Evolutionary conservation across 2,113 vertebrate species (phyloP).

Genomic region (Cichladusa arquata): DNA sequence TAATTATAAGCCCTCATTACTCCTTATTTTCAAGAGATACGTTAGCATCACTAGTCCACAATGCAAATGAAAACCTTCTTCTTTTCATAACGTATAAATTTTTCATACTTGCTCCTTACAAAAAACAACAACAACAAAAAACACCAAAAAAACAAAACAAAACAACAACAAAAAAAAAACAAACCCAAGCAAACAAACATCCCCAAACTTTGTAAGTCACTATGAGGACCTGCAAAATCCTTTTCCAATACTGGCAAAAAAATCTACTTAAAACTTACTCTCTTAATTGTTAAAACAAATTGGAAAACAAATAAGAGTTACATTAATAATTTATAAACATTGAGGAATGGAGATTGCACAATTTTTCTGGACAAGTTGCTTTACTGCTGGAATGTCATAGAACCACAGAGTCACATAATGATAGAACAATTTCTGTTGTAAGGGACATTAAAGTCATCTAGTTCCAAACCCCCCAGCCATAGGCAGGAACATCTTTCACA

Average conservation of each 20-base stretch:
- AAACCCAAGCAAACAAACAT: not conserved
- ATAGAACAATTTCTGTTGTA: not conserved
- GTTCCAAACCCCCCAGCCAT: not conserved
- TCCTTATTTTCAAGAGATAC: not conserved
- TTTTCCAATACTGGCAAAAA: not conserved
- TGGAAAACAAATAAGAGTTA: not conserved
- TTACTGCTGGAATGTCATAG: not conserved
- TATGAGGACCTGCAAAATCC: not conserved
- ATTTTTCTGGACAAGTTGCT: not conserved
- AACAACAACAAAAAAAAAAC: not conserved
- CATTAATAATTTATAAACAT: not conserved
- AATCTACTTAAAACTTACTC: not conserved
- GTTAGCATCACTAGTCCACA: not conserved
- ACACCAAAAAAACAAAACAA: not conserved
- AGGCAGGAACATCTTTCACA: accelerated
- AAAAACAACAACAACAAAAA: not conserved
- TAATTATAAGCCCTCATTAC: not conserved
- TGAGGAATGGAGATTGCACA: not conserved
- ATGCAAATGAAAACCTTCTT: not conserved
- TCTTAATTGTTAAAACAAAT: not conserved
- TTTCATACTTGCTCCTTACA: not conserved
- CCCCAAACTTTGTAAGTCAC: not conserved
- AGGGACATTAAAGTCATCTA: not conserved
- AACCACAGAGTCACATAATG: not conserved
- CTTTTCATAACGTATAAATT: not conserved